Base-by-base conservation (phyloP, 1,140 invertebrate species). In the Bombus superbus region DNA sequence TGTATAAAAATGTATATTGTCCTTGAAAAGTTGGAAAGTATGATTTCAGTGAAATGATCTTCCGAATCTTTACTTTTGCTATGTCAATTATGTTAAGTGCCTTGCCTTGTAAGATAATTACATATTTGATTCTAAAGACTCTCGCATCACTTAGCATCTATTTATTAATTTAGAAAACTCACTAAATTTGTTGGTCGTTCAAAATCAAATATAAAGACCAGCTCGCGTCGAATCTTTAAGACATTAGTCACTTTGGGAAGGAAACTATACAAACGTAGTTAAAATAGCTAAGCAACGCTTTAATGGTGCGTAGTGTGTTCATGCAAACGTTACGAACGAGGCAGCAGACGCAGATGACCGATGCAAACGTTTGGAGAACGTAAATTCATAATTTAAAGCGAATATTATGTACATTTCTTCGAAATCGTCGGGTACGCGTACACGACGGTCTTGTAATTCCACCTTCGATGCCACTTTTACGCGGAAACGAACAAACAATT, bases 381-480 rank as follows among this genome's bases (percentile, higher is more conserved):
- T 13, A 44, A 66, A 76, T 76, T 66, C 73, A 57, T 68, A 53
- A 77, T 83, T 83, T 77, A 68, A 68, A 35, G 28, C 10, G 22
- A 83, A 66, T 68, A 66, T 77, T 77, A 40, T 40, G 44, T 38
- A 38, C n/a, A 66, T 83, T 40, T 68, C 44, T 76, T 40, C 15
- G 73, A 83, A 83, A 75, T 38, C 13, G 40, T n/a, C 15, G 25
- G 35, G 1, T 73, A 53, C 15, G 47, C 40, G 40, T 28, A 40
- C 32, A 40, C 57, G 22, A 3, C n/a, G 47, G 28, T 62, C 69
- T 59, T 57, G 69, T 81, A 76, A 83, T 75, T 76, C 57, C 62
- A 76, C 28, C 73, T 68, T 47, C 81, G 81, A 83, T 38, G 28
- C 44, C 25, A 40, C 42, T 68, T 76, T 83, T 83, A 42, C 66